A percentile compares a stretch with the other conserved stretches of the same genome.
phyloP scores from a whole-genome alignment of 1,140 invertebrate genomes.

The Portunus trituberculatus region DNA sequence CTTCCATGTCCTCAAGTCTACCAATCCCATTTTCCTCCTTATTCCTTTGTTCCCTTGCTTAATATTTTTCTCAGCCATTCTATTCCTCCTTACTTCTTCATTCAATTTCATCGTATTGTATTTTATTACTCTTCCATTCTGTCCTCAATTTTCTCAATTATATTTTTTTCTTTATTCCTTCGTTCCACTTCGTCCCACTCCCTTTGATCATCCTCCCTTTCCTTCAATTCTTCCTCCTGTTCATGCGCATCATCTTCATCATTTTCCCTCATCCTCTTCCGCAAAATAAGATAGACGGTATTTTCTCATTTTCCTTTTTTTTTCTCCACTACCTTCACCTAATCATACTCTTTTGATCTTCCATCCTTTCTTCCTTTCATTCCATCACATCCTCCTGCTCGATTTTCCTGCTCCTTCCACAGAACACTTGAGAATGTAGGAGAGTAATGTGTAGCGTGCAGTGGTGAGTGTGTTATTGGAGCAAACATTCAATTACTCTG shows the following conservation, averaged over 20 bases:
- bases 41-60: not conserved
- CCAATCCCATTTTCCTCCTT: not conserved
- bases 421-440: not conserved
- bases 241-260: too few species aligned
- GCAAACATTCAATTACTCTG: not conserved
- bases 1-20: not conserved
- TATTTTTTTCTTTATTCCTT: too few species aligned
- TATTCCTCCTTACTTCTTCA: not conserved
- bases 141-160: not conserved
- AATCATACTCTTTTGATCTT: not conserved
- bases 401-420: not conserved
- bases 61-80: not conserved
- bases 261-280: too few species aligned
- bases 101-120: not conserved
- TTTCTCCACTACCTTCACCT: not conserved
- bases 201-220: not conserved
- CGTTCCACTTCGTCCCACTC: too few species aligned
- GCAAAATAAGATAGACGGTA: too few species aligned
- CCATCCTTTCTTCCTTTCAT: not conserved
- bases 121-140: not conserved
- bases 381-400: not conserved
- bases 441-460: not conserved
- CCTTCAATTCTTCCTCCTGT: not conserved
- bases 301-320: not conserved
- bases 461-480: not conserved